phyloP scores from a whole-genome alignment of 1,140 invertebrate genomes.

The Temnothorax curvispinosus region DNA sequence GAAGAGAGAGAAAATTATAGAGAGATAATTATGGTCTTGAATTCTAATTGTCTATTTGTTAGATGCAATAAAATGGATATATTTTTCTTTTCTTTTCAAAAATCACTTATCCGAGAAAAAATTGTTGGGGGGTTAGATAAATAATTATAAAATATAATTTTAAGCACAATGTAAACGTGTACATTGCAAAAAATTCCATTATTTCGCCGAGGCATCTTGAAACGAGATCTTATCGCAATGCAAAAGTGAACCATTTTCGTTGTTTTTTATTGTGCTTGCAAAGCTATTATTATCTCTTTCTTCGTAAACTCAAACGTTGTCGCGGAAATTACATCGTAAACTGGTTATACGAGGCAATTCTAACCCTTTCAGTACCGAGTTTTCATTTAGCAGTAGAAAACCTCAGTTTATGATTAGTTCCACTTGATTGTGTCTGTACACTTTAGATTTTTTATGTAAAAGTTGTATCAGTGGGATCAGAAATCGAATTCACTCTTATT shows the following conservation, averaged over 20 bases:
- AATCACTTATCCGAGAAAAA: not conserved
- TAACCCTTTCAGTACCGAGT: not conserved
- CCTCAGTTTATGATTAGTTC: not conserved
- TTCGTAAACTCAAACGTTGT: constrained; percentile 7
- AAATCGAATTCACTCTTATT: not conserved
- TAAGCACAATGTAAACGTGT: not conserved
- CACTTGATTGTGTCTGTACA: not conserved
- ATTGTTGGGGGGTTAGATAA: not conserved
- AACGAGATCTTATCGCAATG: not conserved
- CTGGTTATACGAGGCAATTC: not conserved
- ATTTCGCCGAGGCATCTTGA: not conserved
- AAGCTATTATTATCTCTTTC: constrained; percentile 28
- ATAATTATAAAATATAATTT: not conserved
- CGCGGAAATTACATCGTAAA: constrained; percentile 8
- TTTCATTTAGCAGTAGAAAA: not conserved
- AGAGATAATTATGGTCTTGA: not conserved
- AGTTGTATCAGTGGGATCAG: not conserved
- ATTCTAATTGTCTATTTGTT: not conserved
- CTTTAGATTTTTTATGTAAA: not conserved
- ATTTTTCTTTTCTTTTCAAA: not conserved
- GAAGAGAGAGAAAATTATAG: not conserved
- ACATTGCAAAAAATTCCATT: not conserved
- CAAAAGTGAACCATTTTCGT: constrained; percentile 15
- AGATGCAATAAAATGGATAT: not conserved
- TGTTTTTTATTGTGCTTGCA: constrained; percentile 2